phyloP scores from a whole-genome alignment of 1,140 invertebrate genomes.

The Euglossa dilemma region DNA sequence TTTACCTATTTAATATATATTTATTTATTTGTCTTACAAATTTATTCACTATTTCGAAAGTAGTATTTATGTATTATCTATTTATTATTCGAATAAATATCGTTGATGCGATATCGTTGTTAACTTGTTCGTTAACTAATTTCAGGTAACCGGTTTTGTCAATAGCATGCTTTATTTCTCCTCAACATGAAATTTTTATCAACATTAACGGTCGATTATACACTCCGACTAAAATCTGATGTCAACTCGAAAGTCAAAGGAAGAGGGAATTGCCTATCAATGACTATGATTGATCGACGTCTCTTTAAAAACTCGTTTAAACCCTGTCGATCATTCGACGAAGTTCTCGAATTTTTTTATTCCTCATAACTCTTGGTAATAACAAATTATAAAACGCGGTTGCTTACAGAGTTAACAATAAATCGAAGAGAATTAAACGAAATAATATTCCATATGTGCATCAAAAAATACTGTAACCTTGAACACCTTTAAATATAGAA shows the following conservation, averaged over 20 bases:
- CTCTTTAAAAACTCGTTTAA: slow-evolving; percentile 62
- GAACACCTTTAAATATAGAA: no score
- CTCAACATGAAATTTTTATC: not conserved
- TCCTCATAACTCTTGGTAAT: not conserved
- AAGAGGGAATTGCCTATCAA: slow-evolving; percentile 33
- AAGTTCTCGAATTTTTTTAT: slow-evolving; percentile 31
- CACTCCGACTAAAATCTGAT: slow-evolving; percentile 4
- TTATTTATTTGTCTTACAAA: no score
- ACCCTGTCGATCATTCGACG: slow-evolving; percentile 51
- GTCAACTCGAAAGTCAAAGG: slow-evolving; percentile 45
- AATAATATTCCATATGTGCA: no score
- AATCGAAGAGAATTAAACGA: no score
- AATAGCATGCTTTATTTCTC: not conserved
- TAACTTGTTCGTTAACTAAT: no score
- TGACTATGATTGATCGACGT: slow-evolving; percentile 60
- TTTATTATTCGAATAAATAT: no score
- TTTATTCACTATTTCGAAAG: no score
- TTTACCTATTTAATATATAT: no score
- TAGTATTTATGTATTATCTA: no score
- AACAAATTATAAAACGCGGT: not conserved
- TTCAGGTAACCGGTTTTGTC: no score
- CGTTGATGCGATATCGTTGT: no score
- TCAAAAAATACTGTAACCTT: no score
- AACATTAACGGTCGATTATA: not conserved
- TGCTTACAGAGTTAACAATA: not conserved